Conservation (phyloP, 23 tunicate genomes). For the Diplosoma virens region DNA sequence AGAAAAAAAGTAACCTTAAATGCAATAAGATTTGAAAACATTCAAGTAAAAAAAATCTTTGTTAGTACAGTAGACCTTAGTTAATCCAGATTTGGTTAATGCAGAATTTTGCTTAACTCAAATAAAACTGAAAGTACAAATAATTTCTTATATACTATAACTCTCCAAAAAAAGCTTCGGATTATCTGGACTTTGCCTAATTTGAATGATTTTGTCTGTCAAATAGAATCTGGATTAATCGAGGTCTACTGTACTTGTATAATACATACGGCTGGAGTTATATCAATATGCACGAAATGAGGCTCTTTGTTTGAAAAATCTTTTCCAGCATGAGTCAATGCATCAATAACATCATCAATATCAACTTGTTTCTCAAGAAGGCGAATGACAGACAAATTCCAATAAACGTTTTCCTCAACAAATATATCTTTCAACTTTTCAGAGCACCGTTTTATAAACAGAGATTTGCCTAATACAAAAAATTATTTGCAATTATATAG, state of each 20-base stretch:
- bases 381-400: slow-evolving; percentile 30
- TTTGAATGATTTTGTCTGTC: too few species aligned
- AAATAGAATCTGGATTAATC: too few species aligned
- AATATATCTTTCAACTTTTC: slow-evolving; percentile 21
- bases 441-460: slow-evolving; percentile 26
- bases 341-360: slow-evolving; percentile 27
- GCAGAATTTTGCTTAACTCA: too few species aligned
- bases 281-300: slow-evolving; percentile 34
- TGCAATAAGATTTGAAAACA: neutral
- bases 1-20: neutral
- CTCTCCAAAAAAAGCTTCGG: too few species aligned
- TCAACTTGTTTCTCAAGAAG: slow-evolving; percentile 48
- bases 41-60: neutral
- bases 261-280: slow-evolving; percentile 65
- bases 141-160: too few species aligned
- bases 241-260: neutral
- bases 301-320: slow-evolving; percentile 6
- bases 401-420: slow-evolving; percentile 6
- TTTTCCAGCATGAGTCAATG: neutral
- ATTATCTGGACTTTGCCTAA: too few species aligned
- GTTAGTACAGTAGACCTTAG: too few species aligned
- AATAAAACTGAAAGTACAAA: too few species aligned
- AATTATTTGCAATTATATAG: too few species aligned
- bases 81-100: too few species aligned
- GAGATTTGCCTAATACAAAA: slow-evolving; percentile 66